Evolutionary conservation across 1,140 invertebrate species (phyloP).

Genomic region (Achatina immaculata): DNA sequence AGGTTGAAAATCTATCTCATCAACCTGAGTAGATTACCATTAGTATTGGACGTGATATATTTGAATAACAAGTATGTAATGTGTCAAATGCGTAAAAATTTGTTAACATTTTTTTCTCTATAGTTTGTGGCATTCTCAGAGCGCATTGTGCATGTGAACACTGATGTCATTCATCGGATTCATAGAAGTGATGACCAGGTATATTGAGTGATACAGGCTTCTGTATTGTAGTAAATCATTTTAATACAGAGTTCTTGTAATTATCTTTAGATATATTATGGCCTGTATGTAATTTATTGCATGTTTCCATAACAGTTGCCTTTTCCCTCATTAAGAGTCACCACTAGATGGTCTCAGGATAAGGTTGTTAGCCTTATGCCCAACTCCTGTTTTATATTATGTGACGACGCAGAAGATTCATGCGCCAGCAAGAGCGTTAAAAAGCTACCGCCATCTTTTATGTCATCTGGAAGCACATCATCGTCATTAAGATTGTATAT

Average conservation of each 20-base stretch:
- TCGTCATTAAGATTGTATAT: too few relatives aligned
- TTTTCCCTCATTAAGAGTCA: neutral
- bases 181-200: constrained; percentile 69
- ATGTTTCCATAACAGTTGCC: neutral
- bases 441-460: too few relatives aligned
- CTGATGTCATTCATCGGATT: constrained; percentile 84
- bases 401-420: too few relatives aligned
- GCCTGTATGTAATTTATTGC: neutral
- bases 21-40: too few relatives aligned
- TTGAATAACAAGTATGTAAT: neutral
- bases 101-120: constrained; percentile 52
- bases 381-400: too few relatives aligned
- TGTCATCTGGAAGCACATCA: too few relatives aligned
- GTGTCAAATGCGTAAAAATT: too few relatives aligned
- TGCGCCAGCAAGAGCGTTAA: too few relatives aligned
- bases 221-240: neutral
- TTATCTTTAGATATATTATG: neutral
- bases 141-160: constrained; percentile 84
- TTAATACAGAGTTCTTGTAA: neutral
- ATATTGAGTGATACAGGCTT: neutral
- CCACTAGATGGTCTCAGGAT: too few relatives aligned
- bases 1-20: too few relatives aligned
- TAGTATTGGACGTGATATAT: neutral
- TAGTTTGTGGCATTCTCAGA: constrained; percentile 90
- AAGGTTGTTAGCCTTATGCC: too few relatives aligned